Evolutionary conservation across 2,797 vertebrate genomes (phyloP), one percentile per base, ranked within the genome.

Genomic region (Ctenopoma kingsleyae): DNA sequence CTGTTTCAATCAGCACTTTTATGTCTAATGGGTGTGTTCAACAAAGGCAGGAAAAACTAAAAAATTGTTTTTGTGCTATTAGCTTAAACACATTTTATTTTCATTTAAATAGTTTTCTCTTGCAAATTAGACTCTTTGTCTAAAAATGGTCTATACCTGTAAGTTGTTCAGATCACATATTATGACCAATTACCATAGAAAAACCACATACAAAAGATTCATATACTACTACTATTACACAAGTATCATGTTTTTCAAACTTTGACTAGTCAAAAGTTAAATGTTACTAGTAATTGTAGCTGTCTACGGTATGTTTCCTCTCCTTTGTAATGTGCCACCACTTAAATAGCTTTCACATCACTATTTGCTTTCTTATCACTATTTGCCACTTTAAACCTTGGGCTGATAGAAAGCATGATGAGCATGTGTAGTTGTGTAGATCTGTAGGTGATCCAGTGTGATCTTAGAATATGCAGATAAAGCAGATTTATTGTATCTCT

Each of bases 401-500:
- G 78, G 57, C 72, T 68, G 46, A 58, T 54, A 70, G 47, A 74
- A 62, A 77, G 88, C 78, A 87, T 90, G 82, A 76, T 83, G 78
- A 84, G 61, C 79, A 87, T 90, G 90, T 89, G 76, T 57, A 88
- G 88, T 80, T 88, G 87, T 90, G 83, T 81, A 89, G 90, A 86
- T 82, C 83, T 94, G 73, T 84, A 90, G 87, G 83, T 92, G 85
- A 93, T 88, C 93, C 87, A 85, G 1, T 91, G 82, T 91, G 85
- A 86, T 91, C 92, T 59, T 81, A 89, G 72, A 79, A 76, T 72
- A 83, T 86, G 62, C 82, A 91, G 90, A 93, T 92, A 82, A 91
- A 94, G 91, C 92, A 94, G 95, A 94, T 95, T 95, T 93, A 95
- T 89, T 95, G 86, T 95, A 94, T 95, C 88, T 95, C 90, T 95